phyloP scores from a whole-genome alignment of 2,888 invertebrate species.

The Heliconius hortense region DNA sequence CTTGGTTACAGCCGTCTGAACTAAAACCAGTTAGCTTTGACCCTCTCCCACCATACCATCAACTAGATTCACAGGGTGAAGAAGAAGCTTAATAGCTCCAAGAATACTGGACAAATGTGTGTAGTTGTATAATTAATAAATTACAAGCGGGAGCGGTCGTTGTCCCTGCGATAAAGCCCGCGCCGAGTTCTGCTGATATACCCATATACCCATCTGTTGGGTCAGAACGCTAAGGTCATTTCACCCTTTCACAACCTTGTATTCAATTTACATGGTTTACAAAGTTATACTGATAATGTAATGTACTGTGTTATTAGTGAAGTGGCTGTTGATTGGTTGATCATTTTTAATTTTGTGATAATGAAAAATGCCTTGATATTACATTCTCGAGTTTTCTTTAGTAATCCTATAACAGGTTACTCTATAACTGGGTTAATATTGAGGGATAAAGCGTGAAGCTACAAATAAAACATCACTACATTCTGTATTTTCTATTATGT shows the following conservation, averaged over 20 bases:
- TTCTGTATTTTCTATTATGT: neutral
- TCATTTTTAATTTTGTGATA: neutral
- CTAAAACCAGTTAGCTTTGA: slow-evolving; percentile 55
- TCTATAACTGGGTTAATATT: no score
- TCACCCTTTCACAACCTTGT: slow-evolving; percentile 58
- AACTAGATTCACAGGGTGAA: slow-evolving; percentile 30
- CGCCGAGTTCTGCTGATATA: slow-evolving; percentile 64
- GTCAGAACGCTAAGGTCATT: slow-evolving; percentile 68
- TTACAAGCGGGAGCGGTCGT: slow-evolving; percentile 73
- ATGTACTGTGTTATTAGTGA: slow-evolving; percentile 3
- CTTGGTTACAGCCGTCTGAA: slow-evolving; percentile 64
- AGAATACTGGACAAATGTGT: slow-evolving; percentile 60
- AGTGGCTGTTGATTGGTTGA: neutral
- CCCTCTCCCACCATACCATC: slow-evolving; percentile 47
- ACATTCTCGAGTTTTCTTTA: neutral
- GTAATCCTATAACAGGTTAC: no score
- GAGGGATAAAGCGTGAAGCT: no score
- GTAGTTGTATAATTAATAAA: slow-evolving; percentile 78
- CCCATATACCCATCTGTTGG: slow-evolving; percentile 64
- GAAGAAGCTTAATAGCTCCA: slow-evolving; percentile 48
- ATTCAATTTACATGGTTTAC: slow-evolving; percentile 39
- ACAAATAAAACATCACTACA: no score
- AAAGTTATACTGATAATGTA: slow-evolving; percentile 21
- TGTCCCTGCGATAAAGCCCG: slow-evolving; percentile 74
- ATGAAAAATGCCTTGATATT: neutral